Percentiles rank a stretch among this genome's conserved stretches.
Conservation (phyloP, 2,797 vertebrate species). For the Erethizon dorsatum region DNA sequence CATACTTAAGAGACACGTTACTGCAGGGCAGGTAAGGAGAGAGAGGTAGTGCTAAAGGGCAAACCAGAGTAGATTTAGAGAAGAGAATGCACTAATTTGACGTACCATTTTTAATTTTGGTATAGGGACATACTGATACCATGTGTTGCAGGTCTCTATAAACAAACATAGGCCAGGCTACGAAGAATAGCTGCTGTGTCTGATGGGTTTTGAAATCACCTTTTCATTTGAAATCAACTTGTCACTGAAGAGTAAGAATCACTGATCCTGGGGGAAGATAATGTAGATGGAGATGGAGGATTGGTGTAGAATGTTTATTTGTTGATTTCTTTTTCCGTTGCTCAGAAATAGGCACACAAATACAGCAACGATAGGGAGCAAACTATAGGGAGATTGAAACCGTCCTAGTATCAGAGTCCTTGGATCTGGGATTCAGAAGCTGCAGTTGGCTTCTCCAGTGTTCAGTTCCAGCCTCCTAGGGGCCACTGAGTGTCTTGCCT, state of each 20-base stretch:
- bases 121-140: not conserved
- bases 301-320: constrained; percentile 14
- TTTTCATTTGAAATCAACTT: constrained; percentile 3
- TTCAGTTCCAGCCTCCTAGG: not conserved
- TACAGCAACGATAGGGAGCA: not conserved
- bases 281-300: not conserved
- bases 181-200: not conserved
- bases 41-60: not conserved
- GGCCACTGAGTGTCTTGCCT: rapidly evolving
- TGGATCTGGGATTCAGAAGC: not conserved
- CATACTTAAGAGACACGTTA: not conserved
- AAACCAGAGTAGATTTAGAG: not conserved
- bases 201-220: not conserved
- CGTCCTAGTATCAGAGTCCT: rapidly evolving
- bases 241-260: not conserved
- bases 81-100: not conserved
- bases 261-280: not conserved
- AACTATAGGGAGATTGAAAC: not conserved
- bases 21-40: not conserved
- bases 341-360: not conserved
- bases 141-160: not conserved
- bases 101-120: not conserved
- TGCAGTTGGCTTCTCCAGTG: not conserved
- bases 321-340: not conserved
- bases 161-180: not conserved